Base-by-base conservation (phyloP, 2,888 invertebrate genomes). In the Lordiphosa andalusiaca region DNA sequence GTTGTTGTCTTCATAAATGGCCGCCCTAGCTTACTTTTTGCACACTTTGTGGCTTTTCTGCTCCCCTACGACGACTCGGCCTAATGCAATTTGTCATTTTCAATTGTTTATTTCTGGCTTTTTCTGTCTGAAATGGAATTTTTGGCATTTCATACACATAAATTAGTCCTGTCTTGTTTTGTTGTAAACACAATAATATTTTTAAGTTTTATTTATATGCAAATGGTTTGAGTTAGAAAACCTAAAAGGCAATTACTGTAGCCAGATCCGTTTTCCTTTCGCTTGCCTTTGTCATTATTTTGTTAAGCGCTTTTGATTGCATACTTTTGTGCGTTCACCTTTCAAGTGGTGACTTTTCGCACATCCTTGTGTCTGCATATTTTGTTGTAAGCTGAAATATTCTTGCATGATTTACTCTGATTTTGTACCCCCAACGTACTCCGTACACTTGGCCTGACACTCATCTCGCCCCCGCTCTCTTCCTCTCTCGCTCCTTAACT, bases 11-110 rank as follows among this genome's bases (percentile, higher is more conserved):
- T 53, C 58, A 76, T 58, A 65, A 58, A 76, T 57, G 63, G 50
- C 42, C 52, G 50, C 52, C 48, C 54, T 69, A 40, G 83, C 69
- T 72, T 67, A 72, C 76, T 80, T 74, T 73, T 61, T 73, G 74
- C 52, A 63, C 65, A 70, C 68, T 81, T 76, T 68, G 53, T 59
- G 23, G 60, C 81, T 67, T 71, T 67, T 80, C 33, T 78, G 84
- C 53, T 9, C 10, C 12, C 38, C 7, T 23, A 49, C 16, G 35
- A 35, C 57, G 35, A 35, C 57, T 41, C 42, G 40, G 41, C 59
- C 57, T 81, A 81, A 78, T 84, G 78, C 82, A 78, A 84, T 78
- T 78, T 78, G 84, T 78, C 84, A 78, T 84, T 81, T 84, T 73
- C 71, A 73, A 73, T 67, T 81, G 30, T 71, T 58, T 67, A 61